Percentiles rank a stretch among this genome's conserved stretches.
These are phyloP conservation scores for Brachyptera putata DNA, from an alignment of 2,888 invertebrate genomes.

Conservation along the genomic window DNA sequence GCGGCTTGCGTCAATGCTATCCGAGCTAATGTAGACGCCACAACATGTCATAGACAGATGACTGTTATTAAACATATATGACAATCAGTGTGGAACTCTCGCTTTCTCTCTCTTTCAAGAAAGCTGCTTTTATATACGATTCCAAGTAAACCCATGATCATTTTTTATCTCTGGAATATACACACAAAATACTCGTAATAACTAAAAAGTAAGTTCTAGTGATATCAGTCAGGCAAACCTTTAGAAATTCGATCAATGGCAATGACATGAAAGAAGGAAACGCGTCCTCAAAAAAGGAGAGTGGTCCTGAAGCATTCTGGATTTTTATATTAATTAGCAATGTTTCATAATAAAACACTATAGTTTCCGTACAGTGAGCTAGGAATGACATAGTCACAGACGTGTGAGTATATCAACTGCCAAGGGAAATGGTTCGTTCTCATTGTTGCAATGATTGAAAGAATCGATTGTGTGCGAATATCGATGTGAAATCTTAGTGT, in stretches of 20 bases:
- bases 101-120: slow-evolving; percentile 15
- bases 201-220: neutral
- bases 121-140: neutral
- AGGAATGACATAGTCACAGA: too few relatives aligned
- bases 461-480: slow-evolving; percentile 1
- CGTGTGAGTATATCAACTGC: too few relatives aligned
- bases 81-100: slow-evolving; percentile 12
- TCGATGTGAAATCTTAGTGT: slow-evolving; percentile 4
- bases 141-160: neutral
- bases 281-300: neutral
- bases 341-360: too few relatives aligned
- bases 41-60: slow-evolving; percentile 32
- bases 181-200: neutral
- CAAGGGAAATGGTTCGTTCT: too few relatives aligned
- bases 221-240: neutral
- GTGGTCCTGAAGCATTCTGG: too few relatives aligned
- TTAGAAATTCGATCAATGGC: slow-evolving; percentile 2
- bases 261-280: slow-evolving; percentile 9
- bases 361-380: too few relatives aligned
- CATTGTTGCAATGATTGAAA: too few relatives aligned
- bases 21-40: slow-evolving; percentile 30
- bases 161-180: neutral
- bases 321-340: too few relatives aligned
- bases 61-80: slow-evolving; percentile 28
- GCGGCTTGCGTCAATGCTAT: slow-evolving; percentile 12